Percentiles rank a stretch among this genome's conserved stretches.
Evolutionary conservation across 2,113 vertebrate genomes (phyloP).

Genomic region (Chamaetylas fuelleborni): DNA sequence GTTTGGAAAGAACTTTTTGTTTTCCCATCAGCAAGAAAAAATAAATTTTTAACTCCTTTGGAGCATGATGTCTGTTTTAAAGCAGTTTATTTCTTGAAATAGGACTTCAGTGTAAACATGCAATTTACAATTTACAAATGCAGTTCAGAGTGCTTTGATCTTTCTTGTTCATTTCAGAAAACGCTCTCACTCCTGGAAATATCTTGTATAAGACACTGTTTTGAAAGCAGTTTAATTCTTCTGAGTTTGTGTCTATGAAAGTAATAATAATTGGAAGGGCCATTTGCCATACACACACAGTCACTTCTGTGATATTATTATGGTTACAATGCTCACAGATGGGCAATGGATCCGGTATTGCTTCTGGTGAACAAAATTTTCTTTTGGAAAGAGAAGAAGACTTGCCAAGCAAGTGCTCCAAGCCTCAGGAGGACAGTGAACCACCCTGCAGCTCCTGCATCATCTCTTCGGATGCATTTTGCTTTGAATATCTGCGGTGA

Average conservation of each 20-base stretch:
- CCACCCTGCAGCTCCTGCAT: neutral
- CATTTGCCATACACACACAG: neutral
- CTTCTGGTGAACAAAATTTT: neutral
- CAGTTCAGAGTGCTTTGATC: neutral
- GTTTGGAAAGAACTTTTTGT: slow-evolving; percentile 24
- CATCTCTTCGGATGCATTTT: neutral
- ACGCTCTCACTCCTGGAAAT: neutral
- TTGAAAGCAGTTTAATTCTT: neutral
- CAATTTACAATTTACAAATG: neutral
- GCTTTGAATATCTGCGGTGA: neutral
- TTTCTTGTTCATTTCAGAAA: neutral
- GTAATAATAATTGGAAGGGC: neutral
- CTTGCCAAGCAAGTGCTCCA: neutral
- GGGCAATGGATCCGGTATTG: neutral
- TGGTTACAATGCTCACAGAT: neutral
- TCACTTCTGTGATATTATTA: neutral
- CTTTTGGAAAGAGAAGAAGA: neutral
- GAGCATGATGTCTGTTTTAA: neutral
- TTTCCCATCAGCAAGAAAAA: neutral
- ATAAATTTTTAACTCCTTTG: slow-evolving; percentile 23
- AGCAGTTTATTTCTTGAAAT: neutral
- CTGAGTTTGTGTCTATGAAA: neutral
- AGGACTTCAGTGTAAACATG: neutral
- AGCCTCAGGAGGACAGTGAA: neutral
- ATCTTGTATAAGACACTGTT: neutral